Base-by-base conservation (phyloP, 2,797 vertebrate genomes). In the Tinamus major region DNA sequence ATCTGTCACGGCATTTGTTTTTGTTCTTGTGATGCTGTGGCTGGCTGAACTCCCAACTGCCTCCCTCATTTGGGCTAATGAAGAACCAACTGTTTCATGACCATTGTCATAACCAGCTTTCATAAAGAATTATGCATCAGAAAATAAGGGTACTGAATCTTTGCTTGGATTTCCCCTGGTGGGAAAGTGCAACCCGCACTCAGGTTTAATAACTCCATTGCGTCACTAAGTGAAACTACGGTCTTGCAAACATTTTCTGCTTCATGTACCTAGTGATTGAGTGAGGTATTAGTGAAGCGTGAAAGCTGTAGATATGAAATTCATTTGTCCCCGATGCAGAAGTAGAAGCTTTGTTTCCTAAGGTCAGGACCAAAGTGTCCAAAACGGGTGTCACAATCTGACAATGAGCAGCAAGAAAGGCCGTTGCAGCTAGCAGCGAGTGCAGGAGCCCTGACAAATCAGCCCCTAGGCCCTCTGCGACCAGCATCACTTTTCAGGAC, bases 191-290 rank as follows among this genome's bases (percentile, higher is more conserved):
- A 58, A 19, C 6, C 48, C 87, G 29, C 27, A 46, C 71, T 26
- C 33, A 29, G n/a, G 15, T 79, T 79, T 58, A 51, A 16, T 3
- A 26, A 9, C 56, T n/a, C 35, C 1, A 0, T 2, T 39, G 46
- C 13, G 9, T 8, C 59, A 10, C 11, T 2, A 24, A 0, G 1
- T 55, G 58, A 55, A 44, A 44, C 67, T 24, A n/a, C 55, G 53
- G 80, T 6, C 41, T 5, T 18, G 42, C 71, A 75, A 35, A 51
- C 35, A 10, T 4, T 58, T 69, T 20, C 85, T 44, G 69, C 10
- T 7, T 56, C 0, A 0, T 1, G 1, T 9, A 10, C 59, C 0
- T 46, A 1, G 29, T 18, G 46, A 5, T 13, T 48, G 46, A 74
- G 23, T 72, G 9, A 18, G 12, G 10, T 33, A 41, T 65, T 2